phyloP scores from a whole-genome alignment of 2,888 invertebrate genomes.

The Cantharis flavilabris region DNA sequence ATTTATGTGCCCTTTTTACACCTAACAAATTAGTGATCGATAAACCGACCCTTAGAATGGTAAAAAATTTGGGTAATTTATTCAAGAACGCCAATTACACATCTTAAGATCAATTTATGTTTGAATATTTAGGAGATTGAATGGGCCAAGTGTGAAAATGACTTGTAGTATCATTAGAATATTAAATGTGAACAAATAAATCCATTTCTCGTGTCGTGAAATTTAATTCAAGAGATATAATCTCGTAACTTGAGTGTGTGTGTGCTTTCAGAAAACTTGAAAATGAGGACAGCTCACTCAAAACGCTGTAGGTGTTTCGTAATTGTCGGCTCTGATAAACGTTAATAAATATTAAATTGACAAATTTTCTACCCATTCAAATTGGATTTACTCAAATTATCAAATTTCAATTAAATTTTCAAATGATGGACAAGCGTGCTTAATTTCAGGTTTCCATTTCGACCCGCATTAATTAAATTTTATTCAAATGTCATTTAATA shows the following conservation, averaged over 20 bases:
- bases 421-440: neutral
- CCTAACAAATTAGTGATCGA: neutral
- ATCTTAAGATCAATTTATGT: neutral
- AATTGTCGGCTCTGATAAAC: conserved; percentile 4
- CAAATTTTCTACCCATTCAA: neutral
- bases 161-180: neutral
- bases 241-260: conserved; percentile 4
- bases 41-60: neutral
- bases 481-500: neutral
- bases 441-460: neutral
- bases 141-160: neutral
- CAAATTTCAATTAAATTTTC: neutral
- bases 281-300: conserved; percentile 10
- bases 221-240: conserved; percentile 19
- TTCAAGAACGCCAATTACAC: neutral
- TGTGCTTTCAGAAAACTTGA: conserved; percentile 1
- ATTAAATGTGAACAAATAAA: neutral
- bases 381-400: neutral
- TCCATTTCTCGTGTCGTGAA: conserved; percentile 4
- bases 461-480: neutral
- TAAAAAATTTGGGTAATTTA: neutral
- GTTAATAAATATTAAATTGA: neutral
- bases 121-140: neutral
- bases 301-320: conserved; percentile 5
- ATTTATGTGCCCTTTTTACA: neutral